Percentiles rank a stretch among this genome's conserved stretches.
Evolutionary conservation across 2,797 vertebrate genomes (phyloP).

Genomic region (Taeniopygia guttata): DNA sequence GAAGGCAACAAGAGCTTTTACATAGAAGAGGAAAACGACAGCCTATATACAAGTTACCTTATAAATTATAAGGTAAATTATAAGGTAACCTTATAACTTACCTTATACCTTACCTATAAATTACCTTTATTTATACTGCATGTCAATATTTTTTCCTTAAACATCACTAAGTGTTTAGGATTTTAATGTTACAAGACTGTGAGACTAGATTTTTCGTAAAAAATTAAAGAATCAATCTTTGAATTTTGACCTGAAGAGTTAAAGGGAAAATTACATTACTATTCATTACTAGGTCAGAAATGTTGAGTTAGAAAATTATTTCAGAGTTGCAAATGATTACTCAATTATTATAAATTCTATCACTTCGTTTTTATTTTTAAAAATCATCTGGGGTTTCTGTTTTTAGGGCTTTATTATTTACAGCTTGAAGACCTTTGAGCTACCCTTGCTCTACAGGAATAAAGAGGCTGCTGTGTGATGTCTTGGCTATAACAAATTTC

Average conservation of each 20-base stretch:
- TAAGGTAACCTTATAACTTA: no score
- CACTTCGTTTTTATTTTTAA: neutral
- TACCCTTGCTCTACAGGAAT: neutral
- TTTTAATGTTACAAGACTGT: neutral
- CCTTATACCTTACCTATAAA: neutral
- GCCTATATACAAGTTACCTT: neutral
- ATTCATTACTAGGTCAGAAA: neutral
- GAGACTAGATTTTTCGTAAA: neutral
- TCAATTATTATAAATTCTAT: neutral
- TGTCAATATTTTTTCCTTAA: neutral
- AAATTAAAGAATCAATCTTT: neutral
- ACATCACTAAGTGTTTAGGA: neutral
- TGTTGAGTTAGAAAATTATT: neutral
- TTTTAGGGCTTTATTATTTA: constrained; percentile 1
- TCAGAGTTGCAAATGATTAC: neutral
- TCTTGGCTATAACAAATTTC: neutral
- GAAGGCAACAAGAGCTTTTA: neutral
- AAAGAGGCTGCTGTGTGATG: neutral
- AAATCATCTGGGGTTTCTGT: neutral
- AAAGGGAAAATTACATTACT: neutral
- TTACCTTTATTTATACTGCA: neutral
- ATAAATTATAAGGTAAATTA: no score
- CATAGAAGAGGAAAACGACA: neutral
- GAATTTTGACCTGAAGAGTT: neutral
- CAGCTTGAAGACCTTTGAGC: neutral